A percentile compares a stretch with the other conserved stretches of the same genome.
phyloP scores from a whole-genome alignment of 2,113 vertebrate species.

The Ctenodactylus gundi region DNA sequence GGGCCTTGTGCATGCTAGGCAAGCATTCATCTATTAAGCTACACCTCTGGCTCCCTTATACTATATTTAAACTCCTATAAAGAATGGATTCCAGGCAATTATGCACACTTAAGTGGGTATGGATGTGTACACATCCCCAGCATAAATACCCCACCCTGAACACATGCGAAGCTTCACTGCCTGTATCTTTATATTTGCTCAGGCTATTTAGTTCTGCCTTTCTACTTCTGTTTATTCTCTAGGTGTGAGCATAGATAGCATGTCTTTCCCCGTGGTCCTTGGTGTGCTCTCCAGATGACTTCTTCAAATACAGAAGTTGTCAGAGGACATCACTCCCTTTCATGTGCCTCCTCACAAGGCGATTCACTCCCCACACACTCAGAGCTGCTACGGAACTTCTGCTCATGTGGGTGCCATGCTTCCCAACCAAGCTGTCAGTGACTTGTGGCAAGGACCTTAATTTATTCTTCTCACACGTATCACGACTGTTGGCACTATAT shows the following conservation, averaged over 20 bases:
- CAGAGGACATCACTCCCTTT: not conserved
- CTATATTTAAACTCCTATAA: conserved; percentile 7
- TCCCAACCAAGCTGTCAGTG: not conserved
- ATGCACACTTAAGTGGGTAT: not conserved
- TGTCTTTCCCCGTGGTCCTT: not conserved
- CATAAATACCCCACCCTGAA: not conserved
- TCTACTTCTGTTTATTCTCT: not conserved
- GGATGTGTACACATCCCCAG: not conserved
- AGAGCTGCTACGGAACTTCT: not conserved
- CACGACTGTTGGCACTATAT: not conserved
- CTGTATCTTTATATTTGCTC: not conserved
- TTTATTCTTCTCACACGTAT: not conserved
- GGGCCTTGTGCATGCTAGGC: not conserved
- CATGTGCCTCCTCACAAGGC: not conserved
- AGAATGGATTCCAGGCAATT: not conserved
- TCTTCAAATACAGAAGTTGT: not conserved
- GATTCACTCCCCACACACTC: not conserved
- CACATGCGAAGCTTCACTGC: not conserved
- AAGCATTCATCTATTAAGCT: not conserved
- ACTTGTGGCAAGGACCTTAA: not conserved
- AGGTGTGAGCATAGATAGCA: not conserved
- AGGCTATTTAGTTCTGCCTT: not conserved
- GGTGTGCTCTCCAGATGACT: not conserved
- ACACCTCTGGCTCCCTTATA: not conserved
- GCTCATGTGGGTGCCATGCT: not conserved